Base-by-base conservation (phyloP, 2,797 vertebrate species). In the Micromesistius poutassou region DNA sequence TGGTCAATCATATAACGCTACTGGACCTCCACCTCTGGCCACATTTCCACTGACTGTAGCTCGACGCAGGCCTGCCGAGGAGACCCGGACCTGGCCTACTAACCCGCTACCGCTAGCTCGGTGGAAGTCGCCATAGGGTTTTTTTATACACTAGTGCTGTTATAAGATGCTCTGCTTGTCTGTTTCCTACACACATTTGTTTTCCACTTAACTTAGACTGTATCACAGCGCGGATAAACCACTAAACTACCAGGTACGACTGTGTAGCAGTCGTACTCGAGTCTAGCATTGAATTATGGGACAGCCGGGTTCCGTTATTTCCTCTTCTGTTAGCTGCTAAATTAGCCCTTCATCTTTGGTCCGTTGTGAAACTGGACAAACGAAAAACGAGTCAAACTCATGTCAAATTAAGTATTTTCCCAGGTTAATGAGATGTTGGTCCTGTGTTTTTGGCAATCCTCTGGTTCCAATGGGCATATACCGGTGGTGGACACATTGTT, bases 251-350 rank as follows among this genome's bases (percentile, higher is more conserved):
- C 42, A 25, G n/a, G 55, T 25, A 62, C n/a, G 55, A 10, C 25
- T 71, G 68, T 71, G 28, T 71, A 6, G 8, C n/a, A 28, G 66
- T 30, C 25, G 68, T 30, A 8, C 4, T 30, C 12, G 68, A 30
- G 3, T 71, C 30, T 31, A 30, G 68, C 30, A 1, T 30, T 62
- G n/a, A 30, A 50, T 50, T 28, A 30, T 13, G 66, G 74, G n/a
- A 79, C 71, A 3, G 4, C 5, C 76, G 81, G 87, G 77, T 87
- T 78, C 87, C 84, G 86, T 87, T 89, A 86, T 86, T 87, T 86
- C 42, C 38, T 46, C 38, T 50, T 46, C 38, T 50, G 83, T 2
- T 83, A 82, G 73, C 77, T 5, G 10, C 73, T 73, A 0, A 55
- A 19, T 74, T 74, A 74, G 73, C 73, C 42, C 10, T 16, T 8